These are phyloP conservation scores for Aproaerema taeniolella DNA, from an alignment of 2,888 invertebrate species.

Conservation along the genomic window DNA sequence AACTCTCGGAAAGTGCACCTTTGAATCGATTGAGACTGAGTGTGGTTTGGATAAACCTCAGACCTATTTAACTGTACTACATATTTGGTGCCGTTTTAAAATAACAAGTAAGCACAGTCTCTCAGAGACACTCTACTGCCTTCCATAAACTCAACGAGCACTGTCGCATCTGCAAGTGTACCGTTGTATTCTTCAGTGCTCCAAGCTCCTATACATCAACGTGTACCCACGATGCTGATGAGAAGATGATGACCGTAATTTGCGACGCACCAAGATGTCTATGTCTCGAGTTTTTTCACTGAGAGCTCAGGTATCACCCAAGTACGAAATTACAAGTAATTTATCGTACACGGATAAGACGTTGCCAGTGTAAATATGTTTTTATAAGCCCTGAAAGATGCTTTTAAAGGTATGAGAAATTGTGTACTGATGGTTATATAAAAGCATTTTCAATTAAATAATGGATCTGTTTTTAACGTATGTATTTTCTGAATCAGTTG, in stretches of 20 bases:
- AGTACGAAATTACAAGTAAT: constrained; percentile 75
- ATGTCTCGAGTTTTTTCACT: constrained; percentile 75
- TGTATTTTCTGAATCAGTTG: too few relatives aligned
- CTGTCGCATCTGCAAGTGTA: constrained; percentile 14
- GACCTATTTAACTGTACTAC: too few relatives aligned
- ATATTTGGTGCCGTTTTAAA: too few relatives aligned
- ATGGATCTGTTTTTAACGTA: too few relatives aligned
- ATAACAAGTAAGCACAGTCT: too few relatives aligned
- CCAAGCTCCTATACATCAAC: constrained; percentile 68
- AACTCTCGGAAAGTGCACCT: too few relatives aligned
- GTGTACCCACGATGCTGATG: constrained; percentile 72
- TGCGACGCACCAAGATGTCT: constrained; percentile 77
- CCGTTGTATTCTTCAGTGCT: constrained; percentile 33
- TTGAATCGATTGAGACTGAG: too few relatives aligned
- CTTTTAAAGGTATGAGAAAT: neutral
- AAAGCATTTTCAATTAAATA: too few relatives aligned
- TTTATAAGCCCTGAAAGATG: constrained; percentile 19
- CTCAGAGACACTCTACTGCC: too few relatives aligned
- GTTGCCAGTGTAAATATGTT: constrained; percentile 39
- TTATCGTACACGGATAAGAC: constrained; percentile 63
- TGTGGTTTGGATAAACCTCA: too few relatives aligned
- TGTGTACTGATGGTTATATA: too few relatives aligned
- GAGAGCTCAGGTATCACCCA: constrained; percentile 73
- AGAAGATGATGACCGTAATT: constrained; percentile 77
- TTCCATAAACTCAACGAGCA: too few relatives aligned